Conservation (phyloP, 1,140 invertebrate species). For the Conus ventricosus region DNA sequence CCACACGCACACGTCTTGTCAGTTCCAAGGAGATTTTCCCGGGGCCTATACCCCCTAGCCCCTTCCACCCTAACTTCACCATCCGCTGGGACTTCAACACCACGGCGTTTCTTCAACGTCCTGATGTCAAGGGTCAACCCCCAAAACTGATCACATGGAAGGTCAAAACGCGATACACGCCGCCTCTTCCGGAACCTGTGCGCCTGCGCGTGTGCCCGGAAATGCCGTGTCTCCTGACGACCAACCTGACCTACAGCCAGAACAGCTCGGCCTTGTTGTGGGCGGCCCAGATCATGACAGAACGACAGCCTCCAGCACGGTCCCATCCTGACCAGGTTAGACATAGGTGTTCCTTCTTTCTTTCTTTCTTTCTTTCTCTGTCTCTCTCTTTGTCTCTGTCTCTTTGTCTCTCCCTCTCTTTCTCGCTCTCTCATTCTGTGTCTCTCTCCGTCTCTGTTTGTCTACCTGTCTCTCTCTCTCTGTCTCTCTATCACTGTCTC, state of each 20-base stretch:
- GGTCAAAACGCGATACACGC: constrained; percentile 31
- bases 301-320: not conserved
- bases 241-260: constrained; percentile 1
- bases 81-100: constrained; percentile 33
- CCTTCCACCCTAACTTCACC: constrained; percentile 21
- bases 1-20: not conserved
- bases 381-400: not conserved
- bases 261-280: constrained; percentile 27
- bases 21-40: constrained; percentile 17
- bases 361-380: not conserved
- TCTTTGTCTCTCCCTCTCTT: too few species aligned
- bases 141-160: constrained; percentile 28
- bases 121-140: constrained; percentile 27
- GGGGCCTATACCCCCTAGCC: not conserved
- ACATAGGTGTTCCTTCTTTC: not conserved
- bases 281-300: constrained; percentile 34
- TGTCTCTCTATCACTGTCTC: not conserved
- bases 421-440: too few species aligned
- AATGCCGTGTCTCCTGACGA: constrained; percentile 34
- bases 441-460: too few species aligned
- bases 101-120: constrained; percentile 12
- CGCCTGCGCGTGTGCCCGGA: constrained; percentile 36
- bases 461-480: too few species aligned
- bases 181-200: constrained; percentile 34
- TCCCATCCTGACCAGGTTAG: constrained; percentile 29